phyloP scores from a whole-genome alignment of 2,797 vertebrate species.

The Schizothorax lantsangensis region DNA sequence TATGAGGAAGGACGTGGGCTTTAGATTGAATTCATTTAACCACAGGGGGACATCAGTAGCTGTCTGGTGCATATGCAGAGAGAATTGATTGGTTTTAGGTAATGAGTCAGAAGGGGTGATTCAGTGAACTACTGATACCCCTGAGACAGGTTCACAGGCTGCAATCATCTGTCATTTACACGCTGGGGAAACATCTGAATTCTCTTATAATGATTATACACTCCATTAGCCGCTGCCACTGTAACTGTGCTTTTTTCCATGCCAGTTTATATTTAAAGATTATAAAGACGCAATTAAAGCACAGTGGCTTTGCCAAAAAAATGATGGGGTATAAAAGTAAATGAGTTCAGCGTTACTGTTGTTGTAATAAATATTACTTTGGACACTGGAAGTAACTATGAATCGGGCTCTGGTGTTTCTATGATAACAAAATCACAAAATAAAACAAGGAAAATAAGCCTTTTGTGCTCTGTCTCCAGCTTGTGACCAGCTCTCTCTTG shows the following conservation, averaged over 20 bases:
- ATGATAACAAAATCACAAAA: not conserved
- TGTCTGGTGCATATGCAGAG: constrained; percentile 70
- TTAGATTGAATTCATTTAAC: constrained; percentile 72
- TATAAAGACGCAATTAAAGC: constrained; percentile 47
- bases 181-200: constrained; percentile 71
- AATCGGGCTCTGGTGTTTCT: not conserved
- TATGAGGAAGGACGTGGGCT: constrained; percentile 42
- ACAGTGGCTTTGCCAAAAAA: constrained; percentile 6
- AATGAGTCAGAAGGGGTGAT: constrained; percentile 74
- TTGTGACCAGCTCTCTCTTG: constrained; percentile 97
- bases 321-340: not conserved
- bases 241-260: constrained; percentile 56
- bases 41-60: constrained; percentile 62
- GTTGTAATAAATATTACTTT: constrained; percentile 5
- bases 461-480: constrained; percentile 74
- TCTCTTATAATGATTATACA: constrained; percentile 67
- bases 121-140: constrained; percentile 70
- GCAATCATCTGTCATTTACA: constrained; percentile 74
- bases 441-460: not conserved
- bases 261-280: constrained; percentile 51
- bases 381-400: not conserved
- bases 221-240: constrained; percentile 63
- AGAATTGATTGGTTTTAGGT: constrained; percentile 76
- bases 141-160: constrained; percentile 71
- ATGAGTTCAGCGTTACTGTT: not conserved